phyloP scores from a whole-genome alignment of 1,140 invertebrate genomes.

The Artemia franciscana region DNA sequence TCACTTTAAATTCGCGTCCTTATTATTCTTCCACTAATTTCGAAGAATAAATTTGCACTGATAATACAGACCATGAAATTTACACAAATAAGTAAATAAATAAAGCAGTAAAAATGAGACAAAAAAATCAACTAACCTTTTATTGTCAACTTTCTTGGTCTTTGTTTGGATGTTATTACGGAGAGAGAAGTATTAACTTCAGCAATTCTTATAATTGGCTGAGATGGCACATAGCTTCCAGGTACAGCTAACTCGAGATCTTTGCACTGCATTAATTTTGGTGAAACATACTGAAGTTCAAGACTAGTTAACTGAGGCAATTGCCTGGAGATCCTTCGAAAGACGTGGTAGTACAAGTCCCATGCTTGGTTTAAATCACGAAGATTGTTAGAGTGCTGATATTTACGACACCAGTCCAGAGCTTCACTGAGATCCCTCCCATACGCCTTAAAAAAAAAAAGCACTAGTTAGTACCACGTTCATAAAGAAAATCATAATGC shows the following conservation, averaged over 20 bases:
- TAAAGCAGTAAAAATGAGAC: constrained; percentile 6
- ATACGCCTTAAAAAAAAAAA: constrained; percentile 36
- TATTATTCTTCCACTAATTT: too few species aligned
- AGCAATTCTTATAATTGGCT: constrained; percentile 61
- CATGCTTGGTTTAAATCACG: constrained; percentile 89
- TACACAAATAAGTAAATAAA: too few species aligned
- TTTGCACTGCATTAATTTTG: constrained; percentile 55
- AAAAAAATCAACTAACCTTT: constrained; percentile 31
- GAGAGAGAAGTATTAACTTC: constrained; percentile 55
- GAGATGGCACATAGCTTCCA: constrained; percentile 78
- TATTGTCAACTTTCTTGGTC: constrained; percentile 82
- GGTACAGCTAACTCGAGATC: constrained; percentile 17
- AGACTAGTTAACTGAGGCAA: constrained; percentile 65
- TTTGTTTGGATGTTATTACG: constrained; percentile 94
- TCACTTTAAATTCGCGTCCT: too few species aligned
- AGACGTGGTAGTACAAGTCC: constrained; percentile 97
- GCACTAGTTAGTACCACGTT: too few species aligned
- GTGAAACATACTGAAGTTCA: constrained; percentile 87
- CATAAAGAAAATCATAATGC: too few species aligned
- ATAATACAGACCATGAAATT: too few species aligned
- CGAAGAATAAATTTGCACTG: too few species aligned
- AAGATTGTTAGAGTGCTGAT: constrained; percentile 55
- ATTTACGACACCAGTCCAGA: constrained; percentile 75
- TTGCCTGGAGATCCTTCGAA: constrained; percentile 78
- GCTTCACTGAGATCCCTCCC: constrained; percentile 80